A percentile compares a stretch with the other conserved stretches of the same genome.
These are phyloP conservation scores for Neelides sp. DNA, from an alignment of 1,140 invertebrate species.

Conservation along the genomic window DNA sequence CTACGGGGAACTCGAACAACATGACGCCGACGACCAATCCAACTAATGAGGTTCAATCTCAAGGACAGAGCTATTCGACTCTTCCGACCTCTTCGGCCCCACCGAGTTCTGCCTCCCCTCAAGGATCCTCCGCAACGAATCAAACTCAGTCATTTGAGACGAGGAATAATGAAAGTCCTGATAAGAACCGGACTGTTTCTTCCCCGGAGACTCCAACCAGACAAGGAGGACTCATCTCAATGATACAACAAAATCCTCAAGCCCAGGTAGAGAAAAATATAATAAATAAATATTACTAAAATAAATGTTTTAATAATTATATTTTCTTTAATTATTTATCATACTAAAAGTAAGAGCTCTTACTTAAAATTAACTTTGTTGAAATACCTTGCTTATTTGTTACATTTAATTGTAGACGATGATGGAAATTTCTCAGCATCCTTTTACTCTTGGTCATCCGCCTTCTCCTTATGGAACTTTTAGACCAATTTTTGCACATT, in stretches of 20 bases:
- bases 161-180: conserved; percentile 5
- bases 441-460: neutral
- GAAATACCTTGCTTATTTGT: conserved; percentile 10
- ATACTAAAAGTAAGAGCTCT: neutral
- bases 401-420: no score
- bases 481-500: conserved; percentile 16
- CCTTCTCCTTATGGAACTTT: conserved; percentile 23
- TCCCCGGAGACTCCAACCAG: conserved; percentile 25
- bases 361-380: conserved; percentile 9
- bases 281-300: neutral
- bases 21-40: neutral
- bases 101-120: neutral
- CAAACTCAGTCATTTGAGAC: neutral
- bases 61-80: neutral
- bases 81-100: conserved; percentile 3
- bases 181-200: conserved; percentile 6
- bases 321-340: neutral
- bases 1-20: neutral
- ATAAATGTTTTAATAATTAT: neutral
- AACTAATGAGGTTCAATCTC: neutral
- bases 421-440: no score
- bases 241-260: conserved; percentile 13
- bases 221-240: neutral
- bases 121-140: neutral
- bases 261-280: neutral